A percentile compares a stretch with the other conserved stretches of the same genome.
phyloP scores from a whole-genome alignment of 1,140 invertebrate genomes.

The Cotesia vestalis region DNA sequence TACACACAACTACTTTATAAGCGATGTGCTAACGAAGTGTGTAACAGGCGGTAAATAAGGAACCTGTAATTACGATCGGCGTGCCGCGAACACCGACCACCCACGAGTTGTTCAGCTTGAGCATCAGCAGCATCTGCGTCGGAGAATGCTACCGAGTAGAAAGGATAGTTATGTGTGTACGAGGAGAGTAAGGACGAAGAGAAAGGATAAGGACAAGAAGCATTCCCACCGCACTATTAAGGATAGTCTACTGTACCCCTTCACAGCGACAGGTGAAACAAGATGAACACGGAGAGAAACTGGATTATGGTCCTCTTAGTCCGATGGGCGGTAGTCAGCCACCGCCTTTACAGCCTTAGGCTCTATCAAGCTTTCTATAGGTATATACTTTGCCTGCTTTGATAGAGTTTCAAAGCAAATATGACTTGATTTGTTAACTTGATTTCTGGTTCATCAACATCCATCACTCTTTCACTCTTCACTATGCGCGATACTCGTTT shows the following conservation, averaged over 20 bases:
- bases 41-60: constrained; percentile 66
- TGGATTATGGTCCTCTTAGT: constrained; percentile 39
- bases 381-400: constrained; percentile 23
- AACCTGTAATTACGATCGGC: constrained; percentile 64
- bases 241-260: background rate
- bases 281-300: constrained; percentile 32
- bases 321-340: constrained; percentile 34
- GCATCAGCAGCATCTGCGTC: constrained; percentile 33
- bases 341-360: constrained; percentile 26
- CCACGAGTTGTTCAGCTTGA: constrained; percentile 47
- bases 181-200: constrained; percentile 27
- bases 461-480: constrained; percentile 1
- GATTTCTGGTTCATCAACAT: constrained; percentile 17
- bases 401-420: background rate
- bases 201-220: constrained; percentile 36
- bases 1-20: constrained; percentile 57
- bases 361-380: background rate
- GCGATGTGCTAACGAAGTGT: constrained; percentile 65
- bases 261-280: constrained; percentile 15
- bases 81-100: constrained; percentile 56
- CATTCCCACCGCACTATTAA: constrained; percentile 22
- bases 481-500: background rate
- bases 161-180: constrained; percentile 11
- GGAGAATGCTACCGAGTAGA: background rate
- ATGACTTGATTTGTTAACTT: constrained; percentile 24